Conservation (phyloP, 2,797 vertebrate genomes). For the Hephaestus fuliginosus region DNA sequence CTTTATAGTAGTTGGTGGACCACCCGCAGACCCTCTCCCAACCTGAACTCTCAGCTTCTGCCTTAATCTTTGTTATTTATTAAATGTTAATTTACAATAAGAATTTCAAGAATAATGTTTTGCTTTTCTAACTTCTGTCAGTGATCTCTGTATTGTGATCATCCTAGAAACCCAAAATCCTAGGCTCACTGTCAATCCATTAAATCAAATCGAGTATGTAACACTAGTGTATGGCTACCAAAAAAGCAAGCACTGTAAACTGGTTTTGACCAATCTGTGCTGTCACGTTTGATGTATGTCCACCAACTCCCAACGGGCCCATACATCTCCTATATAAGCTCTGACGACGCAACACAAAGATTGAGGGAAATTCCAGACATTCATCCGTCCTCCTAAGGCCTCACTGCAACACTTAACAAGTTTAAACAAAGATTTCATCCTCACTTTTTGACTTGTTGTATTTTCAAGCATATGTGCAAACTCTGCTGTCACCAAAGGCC, state of each 20-base stretch:
- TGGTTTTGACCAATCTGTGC: background rate
- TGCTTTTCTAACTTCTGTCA: background rate
- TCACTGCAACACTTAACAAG: conserved; percentile 37
- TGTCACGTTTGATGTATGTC: background rate
- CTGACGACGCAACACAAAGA: conserved; percentile 3
- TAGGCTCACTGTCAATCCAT: background rate
- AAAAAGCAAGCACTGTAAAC: background rate
- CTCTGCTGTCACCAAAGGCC: background rate
- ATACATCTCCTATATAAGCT: conserved; percentile 5
- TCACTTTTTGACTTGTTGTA: conserved; percentile 35
- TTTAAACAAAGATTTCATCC: conserved; percentile 54
- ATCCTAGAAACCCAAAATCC: background rate
- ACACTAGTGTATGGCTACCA: background rate
- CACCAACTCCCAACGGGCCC: background rate
- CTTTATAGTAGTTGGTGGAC: conserved; percentile 38
- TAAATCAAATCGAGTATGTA: background rate
- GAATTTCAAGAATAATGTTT: background rate
- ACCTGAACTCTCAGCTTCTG: conserved; percentile 16
- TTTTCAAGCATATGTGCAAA: conserved; percentile 9
- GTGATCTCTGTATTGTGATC: background rate
- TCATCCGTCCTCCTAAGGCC: conserved; percentile 38
- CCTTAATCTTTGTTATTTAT: background rate
- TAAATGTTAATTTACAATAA: conserved; percentile 10
- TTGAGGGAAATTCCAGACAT: conserved; percentile 52
- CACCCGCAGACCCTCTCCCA: conserved; percentile 37